phyloP scores from a whole-genome alignment of 2,113 vertebrate species.

The Bettongia penicillata region DNA sequence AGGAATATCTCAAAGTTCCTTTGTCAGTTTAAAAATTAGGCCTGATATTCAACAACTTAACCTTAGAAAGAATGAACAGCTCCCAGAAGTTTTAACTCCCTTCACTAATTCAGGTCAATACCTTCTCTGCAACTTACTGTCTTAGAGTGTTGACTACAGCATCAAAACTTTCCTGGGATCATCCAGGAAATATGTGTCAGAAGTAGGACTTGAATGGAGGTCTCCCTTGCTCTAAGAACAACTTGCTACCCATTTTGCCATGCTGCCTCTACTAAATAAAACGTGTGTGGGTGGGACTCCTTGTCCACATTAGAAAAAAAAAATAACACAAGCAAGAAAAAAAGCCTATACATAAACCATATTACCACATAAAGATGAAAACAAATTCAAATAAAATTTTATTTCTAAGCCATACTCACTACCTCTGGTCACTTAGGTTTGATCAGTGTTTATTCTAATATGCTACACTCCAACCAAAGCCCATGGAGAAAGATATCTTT shows the following conservation, averaged over 20 bases:
- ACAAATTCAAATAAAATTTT: neutral
- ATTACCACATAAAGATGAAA: neutral
- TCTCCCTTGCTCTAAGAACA: neutral
- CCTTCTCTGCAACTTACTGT: neutral
- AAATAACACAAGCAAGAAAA: neutral
- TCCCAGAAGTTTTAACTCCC: neutral
- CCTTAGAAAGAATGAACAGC: neutral
- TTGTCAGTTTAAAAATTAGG: neutral
- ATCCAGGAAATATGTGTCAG: neutral
- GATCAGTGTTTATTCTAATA: neutral
- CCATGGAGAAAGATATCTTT: neutral
- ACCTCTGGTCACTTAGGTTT: neutral
- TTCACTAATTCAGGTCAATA: neutral
- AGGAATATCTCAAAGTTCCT: neutral
- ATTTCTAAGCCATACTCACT: neutral
- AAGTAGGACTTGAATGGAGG: neutral
- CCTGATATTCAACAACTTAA: neutral
- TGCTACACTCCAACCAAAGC: neutral
- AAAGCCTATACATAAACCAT: neutral
- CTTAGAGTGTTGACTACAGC: neutral
- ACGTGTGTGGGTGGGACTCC: neutral
- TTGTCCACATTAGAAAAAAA: neutral
- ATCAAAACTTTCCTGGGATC: neutral
- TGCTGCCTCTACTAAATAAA: neutral
- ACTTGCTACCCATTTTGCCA: neutral